Conservation (phyloP, 2,888 invertebrate genomes). For the Aethes cnicana region DNA sequence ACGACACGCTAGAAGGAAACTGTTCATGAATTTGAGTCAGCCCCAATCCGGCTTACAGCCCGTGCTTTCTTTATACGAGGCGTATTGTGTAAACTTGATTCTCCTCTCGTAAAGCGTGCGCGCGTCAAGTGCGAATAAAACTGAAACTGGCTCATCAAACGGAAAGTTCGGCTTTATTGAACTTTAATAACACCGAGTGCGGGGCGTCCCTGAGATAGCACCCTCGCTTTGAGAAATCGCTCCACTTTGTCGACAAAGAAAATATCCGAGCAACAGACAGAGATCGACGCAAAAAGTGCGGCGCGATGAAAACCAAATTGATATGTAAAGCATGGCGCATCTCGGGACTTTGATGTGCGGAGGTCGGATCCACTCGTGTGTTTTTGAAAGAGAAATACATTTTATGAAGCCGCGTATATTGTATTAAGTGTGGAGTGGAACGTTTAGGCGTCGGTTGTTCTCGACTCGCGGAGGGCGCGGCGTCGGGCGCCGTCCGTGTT, state of each 20-base stretch:
- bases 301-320: conserved; percentile 20
- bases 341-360: conserved; percentile 27
- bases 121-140: neutral
- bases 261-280: conserved; percentile 23
- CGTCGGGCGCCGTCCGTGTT: no score
- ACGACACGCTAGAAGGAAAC: conserved; percentile 2
- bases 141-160: neutral
- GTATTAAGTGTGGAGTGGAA: conserved; percentile 19
- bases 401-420: conserved; percentile 28
- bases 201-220: neutral
- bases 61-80: conserved; percentile 43
- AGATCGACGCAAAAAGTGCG: conserved; percentile 14
- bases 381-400: conserved; percentile 21
- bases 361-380: conserved; percentile 21
- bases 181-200: conserved; percentile 5
- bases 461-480: no score
- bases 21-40: conserved; percentile 7
- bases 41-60: conserved; percentile 33
- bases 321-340: conserved; percentile 27
- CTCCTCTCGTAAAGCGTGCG: neutral
- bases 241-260: conserved; percentile 23
- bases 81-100: conserved; percentile 39
- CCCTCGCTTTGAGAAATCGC: conserved; percentile 12
- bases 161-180: conserved; percentile 1
- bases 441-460: conserved; percentile 26